Evolutionary conservation across 2,888 invertebrate species (phyloP), one percentile per base, ranked within the genome.

Genomic region (Flabesymbios commensalis): DNA sequence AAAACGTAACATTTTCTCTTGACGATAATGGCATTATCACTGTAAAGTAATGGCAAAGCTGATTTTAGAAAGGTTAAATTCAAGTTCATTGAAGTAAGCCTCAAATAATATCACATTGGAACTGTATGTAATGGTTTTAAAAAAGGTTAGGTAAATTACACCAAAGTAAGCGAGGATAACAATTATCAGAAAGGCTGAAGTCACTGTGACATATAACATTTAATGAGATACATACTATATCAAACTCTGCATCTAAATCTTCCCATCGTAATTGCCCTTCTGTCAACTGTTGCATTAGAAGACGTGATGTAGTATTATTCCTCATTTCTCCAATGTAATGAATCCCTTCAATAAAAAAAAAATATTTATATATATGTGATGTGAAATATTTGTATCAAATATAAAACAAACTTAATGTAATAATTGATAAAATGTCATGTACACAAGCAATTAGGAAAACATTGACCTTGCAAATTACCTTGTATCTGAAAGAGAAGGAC

Each of bases 181-280:
- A 39, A 39, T 39, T 39, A 39, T 14, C 39, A 17, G 10, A 39
- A 17, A 17, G 14, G 17, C 39, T 39, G 22, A 10, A 10, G 10
- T 22, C 10, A 51, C n/a, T n/a, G n/a, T n/a, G n/a, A n/a, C n/a
- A n/a, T n/a, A n/a, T n/a, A n/a, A n/a, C n/a, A n/a, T n/a, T n/a
- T n/a, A n/a, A n/a, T n/a, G n/a, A n/a, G n/a, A n/a, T n/a, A n/a
- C n/a, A n/a, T n/a, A 64, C 64, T 39, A 64, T 22, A 65, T 83
- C 83, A 72, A 72, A 78, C 5, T 67, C 73, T 55, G 74, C 68
- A 39, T 76, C 77, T 68, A 83, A 72, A 3, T 74, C 72, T 2
- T 64, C 74, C 80, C 83, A 83, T 41, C 77, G 71, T 26, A 83
- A 66, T 61, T 81, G 80, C 1, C 82, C 83, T 42, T 79, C 76